Percentiles rank a stretch among this genome's conserved stretches.
Evolutionary conservation across 1,140 invertebrate species (phyloP).

Genomic region (Eurosta solidaginis): DNA sequence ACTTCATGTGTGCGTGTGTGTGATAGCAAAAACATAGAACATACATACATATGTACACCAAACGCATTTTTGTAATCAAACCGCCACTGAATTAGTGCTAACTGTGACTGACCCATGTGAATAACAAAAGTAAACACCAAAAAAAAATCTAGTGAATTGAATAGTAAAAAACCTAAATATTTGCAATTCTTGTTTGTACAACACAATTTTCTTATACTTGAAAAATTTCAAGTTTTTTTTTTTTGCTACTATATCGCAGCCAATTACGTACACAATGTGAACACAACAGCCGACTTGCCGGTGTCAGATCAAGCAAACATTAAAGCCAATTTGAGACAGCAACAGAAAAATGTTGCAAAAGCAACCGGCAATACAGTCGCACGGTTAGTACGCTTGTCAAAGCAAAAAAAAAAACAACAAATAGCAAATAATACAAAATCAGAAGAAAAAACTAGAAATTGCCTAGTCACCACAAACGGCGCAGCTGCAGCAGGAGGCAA

Average conservation of each 20-base stretch:
- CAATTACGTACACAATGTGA: not conserved
- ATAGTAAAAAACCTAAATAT: not conserved
- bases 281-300: not conserved
- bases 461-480: too few relatives aligned
- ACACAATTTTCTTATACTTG: conserved; percentile 3
- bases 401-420: not conserved
- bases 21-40: too few relatives aligned
- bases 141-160: not conserved
- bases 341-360: not conserved
- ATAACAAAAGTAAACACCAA: not conserved
- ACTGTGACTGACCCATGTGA: conserved; percentile 1
- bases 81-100: not conserved
- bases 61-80: not conserved
- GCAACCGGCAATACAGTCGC: not conserved
- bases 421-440: not conserved
- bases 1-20: not conserved
- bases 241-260: too few relatives aligned
- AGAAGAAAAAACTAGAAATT: too few relatives aligned
- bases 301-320: not conserved
- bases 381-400: not conserved
- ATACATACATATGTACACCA: not conserved
- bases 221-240: not conserved
- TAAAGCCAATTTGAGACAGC: not conserved
- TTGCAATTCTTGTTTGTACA: not conserved
- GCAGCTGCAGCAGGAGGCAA: too few relatives aligned